Evolutionary conservation across 2,113 vertebrate species (phyloP), one percentile per base, ranked within the genome.

Genomic region (Pseudorhombus dupliciocellatus): DNA sequence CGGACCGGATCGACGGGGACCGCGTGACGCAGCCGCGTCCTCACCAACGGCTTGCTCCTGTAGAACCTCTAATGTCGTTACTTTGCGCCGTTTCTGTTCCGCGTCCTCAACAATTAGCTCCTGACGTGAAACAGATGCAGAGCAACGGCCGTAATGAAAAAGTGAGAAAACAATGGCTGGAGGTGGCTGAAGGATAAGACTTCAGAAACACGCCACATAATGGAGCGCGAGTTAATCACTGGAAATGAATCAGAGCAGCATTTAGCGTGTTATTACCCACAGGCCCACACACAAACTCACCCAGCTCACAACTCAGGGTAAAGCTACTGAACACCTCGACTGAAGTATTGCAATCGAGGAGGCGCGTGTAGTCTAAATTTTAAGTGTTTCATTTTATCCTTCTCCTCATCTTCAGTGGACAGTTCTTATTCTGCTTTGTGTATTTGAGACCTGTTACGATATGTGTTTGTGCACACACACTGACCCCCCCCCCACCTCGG

Each of bases 71-170:
- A 7, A 34, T 53, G 21, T 59, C 22, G 25, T 66, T 26, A n/a
- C 67, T 26, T 60, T 51, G 46, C 46, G 44, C 37, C 71, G 55
- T 63, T 84, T 84, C 60, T n/a, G 55, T 40, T 57, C 30, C 9
- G 48, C 34, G 0, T 0, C 26, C 24, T 51, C 4, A 24, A 25
- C 1, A 18, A 54, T 75, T 61, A 56, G 24, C 42, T 62, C 66
- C 10, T 73, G 76, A 86, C 69, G 55, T 65, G 66, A 76, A 75
- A 66, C 84, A 87, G 75, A 83, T 70, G 56, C 73, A 78, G 71
- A 0, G 73, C 25, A 26, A 63, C 25, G 80, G 68, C 79, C 85
- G 84, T 89, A 62, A 88, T 83, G 64, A 85, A 76, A 86, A 70
- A 55, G 73, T 22, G 1, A 70, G n/a, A n/a, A n/a, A n/a, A n/a